Conservation (phyloP, 2,797 vertebrate genomes). For the Spondyliosoma cantharus region DNA sequence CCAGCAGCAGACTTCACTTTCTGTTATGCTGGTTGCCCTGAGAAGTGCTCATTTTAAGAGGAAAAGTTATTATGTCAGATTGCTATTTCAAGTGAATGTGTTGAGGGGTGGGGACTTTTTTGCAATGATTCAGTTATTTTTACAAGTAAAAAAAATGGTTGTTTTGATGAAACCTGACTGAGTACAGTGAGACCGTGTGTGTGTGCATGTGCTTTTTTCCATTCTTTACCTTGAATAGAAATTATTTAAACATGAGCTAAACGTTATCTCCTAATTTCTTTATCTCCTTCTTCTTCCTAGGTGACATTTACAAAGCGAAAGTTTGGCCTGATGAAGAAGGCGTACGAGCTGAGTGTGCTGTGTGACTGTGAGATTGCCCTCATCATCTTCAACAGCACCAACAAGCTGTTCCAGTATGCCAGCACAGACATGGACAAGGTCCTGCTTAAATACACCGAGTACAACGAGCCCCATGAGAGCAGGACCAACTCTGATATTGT, state of each 20-base stretch:
- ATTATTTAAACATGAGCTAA: conserved; percentile 18
- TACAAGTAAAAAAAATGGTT: conserved; percentile 29
- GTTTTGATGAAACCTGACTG: conserved; percentile 12
- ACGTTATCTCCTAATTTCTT: conserved; percentile 25
- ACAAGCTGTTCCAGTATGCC: conserved; percentile 98
- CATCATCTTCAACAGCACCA: conserved; percentile 99
- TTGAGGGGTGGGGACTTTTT: not conserved
- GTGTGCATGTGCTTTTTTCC: conserved; percentile 5
- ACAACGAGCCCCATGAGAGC: conserved; percentile 97
- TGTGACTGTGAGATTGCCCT: conserved; percentile 98
- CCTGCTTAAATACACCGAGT: conserved; percentile 96
- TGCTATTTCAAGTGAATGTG: conserved; percentile 41
- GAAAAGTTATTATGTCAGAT: conserved; percentile 46
- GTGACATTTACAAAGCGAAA: conserved; percentile 98
- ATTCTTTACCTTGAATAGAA: not conserved
- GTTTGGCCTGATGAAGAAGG: conserved; percentile 98
- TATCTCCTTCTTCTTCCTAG: conserved; percentile 73
- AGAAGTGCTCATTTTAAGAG: conserved; percentile 49
- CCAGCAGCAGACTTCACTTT: conserved; percentile 61
- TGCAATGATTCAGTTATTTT: conserved; percentile 30
- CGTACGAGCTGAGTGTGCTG: conserved; percentile 95
- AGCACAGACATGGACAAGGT: conserved; percentile 99
- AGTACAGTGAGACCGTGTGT: not conserved
- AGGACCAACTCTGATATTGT: conserved; percentile 97
- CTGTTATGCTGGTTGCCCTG: conserved; percentile 49